These are phyloP conservation scores for Myocastor coypus DNA, from an alignment of 2,113 vertebrate species.

Conservation along the genomic window DNA sequence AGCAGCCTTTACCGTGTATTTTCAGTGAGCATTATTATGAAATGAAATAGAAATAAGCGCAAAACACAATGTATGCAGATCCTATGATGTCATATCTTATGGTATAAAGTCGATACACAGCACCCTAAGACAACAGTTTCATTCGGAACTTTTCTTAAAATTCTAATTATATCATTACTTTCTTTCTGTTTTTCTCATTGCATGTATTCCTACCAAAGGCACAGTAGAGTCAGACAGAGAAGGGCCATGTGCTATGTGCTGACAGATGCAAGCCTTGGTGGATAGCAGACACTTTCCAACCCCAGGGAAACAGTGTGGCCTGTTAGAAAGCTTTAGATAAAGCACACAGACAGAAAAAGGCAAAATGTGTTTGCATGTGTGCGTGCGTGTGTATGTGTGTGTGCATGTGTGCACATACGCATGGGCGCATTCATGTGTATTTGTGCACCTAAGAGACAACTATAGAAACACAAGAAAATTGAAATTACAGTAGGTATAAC, in stretches of 20 bases:
- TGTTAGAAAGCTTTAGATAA: background rate
- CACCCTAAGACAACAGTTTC: background rate
- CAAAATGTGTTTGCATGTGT: background rate
- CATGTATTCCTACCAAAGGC: background rate
- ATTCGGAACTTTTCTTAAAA: background rate
- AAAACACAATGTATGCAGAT: background rate
- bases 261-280: background rate
- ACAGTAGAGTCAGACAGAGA: background rate
- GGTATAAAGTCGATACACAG: background rate
- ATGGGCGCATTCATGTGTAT: no score
- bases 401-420: no score
- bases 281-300: background rate
- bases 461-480: background rate
- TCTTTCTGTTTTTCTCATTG: background rate
- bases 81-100: background rate
- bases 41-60: background rate
- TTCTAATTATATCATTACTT: background rate
- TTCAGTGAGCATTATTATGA: background rate
- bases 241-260: background rate
- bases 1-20: background rate
- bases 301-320: background rate
- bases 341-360: background rate
- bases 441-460: background rate
- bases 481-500: background rate
- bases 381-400: background rate